These are phyloP conservation scores for Centropus unirufus DNA, from an alignment of 2,113 vertebrate genomes.

Conservation along the genomic window DNA sequence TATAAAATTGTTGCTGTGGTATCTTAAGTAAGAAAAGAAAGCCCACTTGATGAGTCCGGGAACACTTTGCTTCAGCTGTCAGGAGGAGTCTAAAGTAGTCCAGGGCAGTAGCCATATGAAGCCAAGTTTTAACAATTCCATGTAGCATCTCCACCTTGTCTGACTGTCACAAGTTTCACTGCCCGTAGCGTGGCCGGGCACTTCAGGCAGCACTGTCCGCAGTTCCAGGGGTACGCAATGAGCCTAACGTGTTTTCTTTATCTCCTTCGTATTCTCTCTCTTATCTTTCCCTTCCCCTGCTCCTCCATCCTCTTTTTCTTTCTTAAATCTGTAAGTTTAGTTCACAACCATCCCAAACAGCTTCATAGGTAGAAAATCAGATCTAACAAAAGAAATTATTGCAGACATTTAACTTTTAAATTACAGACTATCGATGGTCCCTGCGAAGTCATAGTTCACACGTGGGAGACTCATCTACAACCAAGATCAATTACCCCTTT, in stretches of 20 bases:
- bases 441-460: constrained; percentile 97
- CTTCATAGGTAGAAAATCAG: constrained; percentile 76
- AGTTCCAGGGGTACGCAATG: constrained; percentile 54
- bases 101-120: background rate
- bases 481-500: constrained; percentile 96
- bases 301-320: background rate
- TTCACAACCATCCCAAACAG: constrained; percentile 70
- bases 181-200: background rate
- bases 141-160: background rate
- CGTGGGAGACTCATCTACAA: constrained; percentile 98
- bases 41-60: background rate
- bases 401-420: constrained; percentile 92
- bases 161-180: background rate
- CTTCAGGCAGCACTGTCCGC: constrained; percentile 5
- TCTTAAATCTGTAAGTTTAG: constrained; percentile 55
- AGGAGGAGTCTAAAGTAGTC: background rate
- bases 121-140: background rate
- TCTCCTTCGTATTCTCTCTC: constrained; percentile 2
- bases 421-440: constrained; percentile 95
- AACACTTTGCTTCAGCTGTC: background rate
- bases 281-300: background rate
- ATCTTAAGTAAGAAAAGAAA: background rate
- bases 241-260: constrained; percentile 35
- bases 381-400: constrained; percentile 78
- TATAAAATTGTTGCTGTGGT: background rate